Evolutionary conservation across 2,888 invertebrate species (phyloP).

Genomic region (Druceiella hillmani): DNA sequence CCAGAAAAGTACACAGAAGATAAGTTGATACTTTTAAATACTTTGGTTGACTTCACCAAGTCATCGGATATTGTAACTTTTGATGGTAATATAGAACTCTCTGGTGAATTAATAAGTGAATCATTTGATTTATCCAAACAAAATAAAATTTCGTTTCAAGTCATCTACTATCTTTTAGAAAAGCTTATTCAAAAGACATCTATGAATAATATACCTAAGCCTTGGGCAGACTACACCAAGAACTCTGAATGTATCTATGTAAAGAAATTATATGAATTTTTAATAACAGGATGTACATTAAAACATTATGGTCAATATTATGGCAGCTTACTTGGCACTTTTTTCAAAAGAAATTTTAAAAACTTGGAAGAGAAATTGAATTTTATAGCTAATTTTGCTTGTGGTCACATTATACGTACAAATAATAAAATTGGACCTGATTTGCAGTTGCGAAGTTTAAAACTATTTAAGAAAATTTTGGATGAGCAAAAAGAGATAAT

Average conservation of each 20-base stretch:
- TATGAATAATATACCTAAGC: slow-evolving; percentile 34
- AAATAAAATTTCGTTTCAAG: slow-evolving; percentile 50
- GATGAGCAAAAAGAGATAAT: too few species aligned
- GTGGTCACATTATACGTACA: slow-evolving; percentile 43
- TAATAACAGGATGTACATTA: slow-evolving; percentile 44
- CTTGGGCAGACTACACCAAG: slow-evolving; percentile 42
- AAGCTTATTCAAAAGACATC: slow-evolving; percentile 46
- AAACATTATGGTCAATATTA: slow-evolving; percentile 36
- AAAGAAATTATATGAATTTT: slow-evolving; percentile 42
- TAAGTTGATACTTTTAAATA: slow-evolving; percentile 36
- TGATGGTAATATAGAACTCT: slow-evolving; percentile 31
- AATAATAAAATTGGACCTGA: slow-evolving; percentile 40
- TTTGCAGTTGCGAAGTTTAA: slow-evolving; percentile 49
- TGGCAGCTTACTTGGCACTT: slow-evolving; percentile 37
- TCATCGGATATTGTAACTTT: slow-evolving; percentile 34
- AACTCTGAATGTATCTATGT: slow-evolving; percentile 37
- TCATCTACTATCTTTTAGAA: slow-evolving; percentile 50
- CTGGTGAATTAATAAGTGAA: slow-evolving; percentile 32
- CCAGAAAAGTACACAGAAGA: slow-evolving; percentile 35
- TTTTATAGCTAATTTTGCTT: slow-evolving; percentile 53
- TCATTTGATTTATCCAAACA: slow-evolving; percentile 35
- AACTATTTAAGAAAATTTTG: slow-evolving; percentile 36
- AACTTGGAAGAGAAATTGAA: slow-evolving; percentile 44
- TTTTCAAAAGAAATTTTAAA: slow-evolving; percentile 43
- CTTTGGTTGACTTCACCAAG: slow-evolving; percentile 40